These are phyloP conservation scores for Lophura nycthemera DNA, from an alignment of 2,113 vertebrate genomes.

Conservation along the genomic window DNA sequence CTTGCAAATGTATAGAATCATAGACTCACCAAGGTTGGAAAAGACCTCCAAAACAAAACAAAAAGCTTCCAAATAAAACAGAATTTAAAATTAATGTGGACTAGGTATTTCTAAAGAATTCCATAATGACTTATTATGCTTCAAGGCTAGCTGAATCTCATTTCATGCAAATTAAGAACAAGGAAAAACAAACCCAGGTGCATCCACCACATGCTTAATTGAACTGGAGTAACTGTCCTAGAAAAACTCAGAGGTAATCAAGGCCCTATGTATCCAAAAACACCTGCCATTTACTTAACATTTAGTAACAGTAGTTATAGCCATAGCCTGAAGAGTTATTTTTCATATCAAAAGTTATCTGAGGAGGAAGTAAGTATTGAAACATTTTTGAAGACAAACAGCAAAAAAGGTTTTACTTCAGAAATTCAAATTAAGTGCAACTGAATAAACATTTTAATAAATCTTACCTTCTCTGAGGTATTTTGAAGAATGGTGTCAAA, in stretches of 20 bases:
- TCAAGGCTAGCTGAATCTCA: neutral
- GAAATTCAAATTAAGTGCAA: neutral
- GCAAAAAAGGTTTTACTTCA: neutral
- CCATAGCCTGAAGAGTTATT: neutral
- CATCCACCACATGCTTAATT: neutral
- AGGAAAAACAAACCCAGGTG: neutral
- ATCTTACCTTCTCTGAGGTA: slow-evolving; percentile 82
- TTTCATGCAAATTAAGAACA: neutral
- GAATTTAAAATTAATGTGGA: neutral
- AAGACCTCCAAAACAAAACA: neutral
- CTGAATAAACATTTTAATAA: neutral
- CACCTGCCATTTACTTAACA: neutral
- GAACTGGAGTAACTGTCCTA: neutral
- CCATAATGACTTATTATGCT: neutral
- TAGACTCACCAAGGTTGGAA: too few relatives aligned
- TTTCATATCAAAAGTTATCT: neutral
- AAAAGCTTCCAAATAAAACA: neutral
- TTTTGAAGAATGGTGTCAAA: slow-evolving; percentile 84
- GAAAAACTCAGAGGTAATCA: neutral
- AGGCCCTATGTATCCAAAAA: neutral
- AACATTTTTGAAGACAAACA: neutral
- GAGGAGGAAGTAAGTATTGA: neutral
- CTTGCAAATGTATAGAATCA: neutral
- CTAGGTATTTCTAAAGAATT: neutral
- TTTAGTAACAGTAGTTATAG: neutral